phyloP scores from a whole-genome alignment of 1,140 invertebrate species.

The Pogonognathellus flavescens region DNA sequence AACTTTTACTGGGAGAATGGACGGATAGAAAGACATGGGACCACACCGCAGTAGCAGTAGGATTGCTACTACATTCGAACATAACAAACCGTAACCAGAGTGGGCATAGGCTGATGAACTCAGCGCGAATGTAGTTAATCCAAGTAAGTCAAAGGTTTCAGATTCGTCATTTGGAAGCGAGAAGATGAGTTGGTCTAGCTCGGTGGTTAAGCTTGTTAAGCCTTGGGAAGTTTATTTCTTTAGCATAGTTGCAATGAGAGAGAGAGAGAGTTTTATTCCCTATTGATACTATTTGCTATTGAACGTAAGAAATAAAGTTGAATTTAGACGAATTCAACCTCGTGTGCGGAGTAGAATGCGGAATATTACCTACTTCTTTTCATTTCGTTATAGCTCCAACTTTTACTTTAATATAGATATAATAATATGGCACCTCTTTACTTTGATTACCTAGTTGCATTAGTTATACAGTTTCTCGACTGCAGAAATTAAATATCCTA shows the following conservation, averaged over 20 bases:
- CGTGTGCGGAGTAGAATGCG: neutral
- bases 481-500: too few relatives aligned
- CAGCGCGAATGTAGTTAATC: conserved; percentile 9
- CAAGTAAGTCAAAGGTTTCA: conserved; percentile 26
- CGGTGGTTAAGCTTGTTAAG: conserved; percentile 10
- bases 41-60: neutral
- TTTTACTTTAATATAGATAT: neutral
- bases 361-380: neutral
- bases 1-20: neutral
- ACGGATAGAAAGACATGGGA: neutral
- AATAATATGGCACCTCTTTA: neutral
- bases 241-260: neutral
- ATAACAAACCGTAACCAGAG: conserved; percentile 17
- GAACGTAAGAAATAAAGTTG: conserved; percentile 7
- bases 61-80: neutral
- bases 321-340: conserved; percentile 17
- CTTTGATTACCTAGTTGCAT: too few relatives aligned
- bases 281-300: conserved; percentile 3
- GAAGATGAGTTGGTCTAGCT: conserved; percentile 35
- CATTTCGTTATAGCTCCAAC: neutral
- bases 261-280: conserved; percentile 21
- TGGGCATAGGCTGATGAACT: neutral
- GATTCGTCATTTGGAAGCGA: conserved; percentile 17
- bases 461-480: too few relatives aligned
- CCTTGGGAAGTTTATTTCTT: conserved; percentile 14